Base-by-base conservation (phyloP, 64 coral and sea anemone genomes). In the Stichodactyla mertensii region DNA sequence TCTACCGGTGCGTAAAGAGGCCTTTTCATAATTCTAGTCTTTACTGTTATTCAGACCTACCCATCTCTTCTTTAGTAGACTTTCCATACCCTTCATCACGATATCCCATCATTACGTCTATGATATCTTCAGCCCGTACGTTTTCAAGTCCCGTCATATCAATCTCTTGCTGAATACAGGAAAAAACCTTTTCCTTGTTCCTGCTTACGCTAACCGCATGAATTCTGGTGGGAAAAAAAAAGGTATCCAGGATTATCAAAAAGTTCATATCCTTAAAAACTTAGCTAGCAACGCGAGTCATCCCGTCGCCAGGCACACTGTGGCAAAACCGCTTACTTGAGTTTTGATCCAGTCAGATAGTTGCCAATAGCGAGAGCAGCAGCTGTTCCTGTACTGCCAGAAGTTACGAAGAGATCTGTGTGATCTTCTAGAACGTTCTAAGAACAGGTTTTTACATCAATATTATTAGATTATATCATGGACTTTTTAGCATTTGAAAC, bases 71-170 rank as follows among this genome's bases (percentile, higher is more conserved):
- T 59, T 92, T 9, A 8, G 90, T 92, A 24, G 90, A 92, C 27
- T 88, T 83, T 16, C 79, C 90, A 16, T 88, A 92, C 4, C 90
- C 90, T 61, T 59, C 52, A 7, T 86, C 90, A 67, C 88, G 84
- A 61, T 92, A 62, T 3, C 90, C 90, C 88, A 88, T 86, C 82
- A 92, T 84, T 22, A 92, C 66, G 62, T 92, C 86, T 54, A 92
- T 88, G 62, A 92, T 92, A 54, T 92, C 90, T 57, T 24, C 51
- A 23, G 90, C 79, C 20, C 16, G 14, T 55, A 92, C 90, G 13
- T 85, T 13, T 36, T 88, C 83, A 15, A 92, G 61, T 16, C 90
- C 90, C 16, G 86, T 78, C 4, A 1, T 55, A 59, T 57, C 51
- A 61, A 92, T 26, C 16, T 92, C 90, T 92, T 92, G 86, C 36